phyloP scores from a whole-genome alignment of 1,140 invertebrate genomes.

The Reticulitermes speratus region DNA sequence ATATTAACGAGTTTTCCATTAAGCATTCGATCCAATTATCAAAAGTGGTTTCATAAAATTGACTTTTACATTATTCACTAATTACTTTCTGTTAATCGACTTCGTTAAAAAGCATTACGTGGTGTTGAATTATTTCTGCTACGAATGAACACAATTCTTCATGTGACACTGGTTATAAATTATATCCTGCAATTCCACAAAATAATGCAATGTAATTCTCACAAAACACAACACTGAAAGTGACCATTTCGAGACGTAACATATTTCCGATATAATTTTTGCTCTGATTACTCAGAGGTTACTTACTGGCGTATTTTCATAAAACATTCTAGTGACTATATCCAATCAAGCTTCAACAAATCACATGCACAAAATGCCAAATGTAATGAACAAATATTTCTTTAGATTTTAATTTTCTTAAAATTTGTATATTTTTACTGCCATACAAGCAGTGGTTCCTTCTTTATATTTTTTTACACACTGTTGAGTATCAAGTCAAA shows the following conservation, averaged over 20 bases:
- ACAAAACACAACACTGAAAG: neutral
- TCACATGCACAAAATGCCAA: neutral
- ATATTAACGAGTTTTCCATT: neutral
- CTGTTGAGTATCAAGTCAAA: no score
- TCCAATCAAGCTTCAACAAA: neutral
- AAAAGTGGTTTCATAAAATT: constrained; percentile 10
- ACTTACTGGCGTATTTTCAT: neutral
- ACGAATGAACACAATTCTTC: neutral
- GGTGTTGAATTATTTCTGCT: no score
- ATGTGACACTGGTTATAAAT: neutral
- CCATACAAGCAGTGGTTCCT: no score
- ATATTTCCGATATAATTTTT: neutral
- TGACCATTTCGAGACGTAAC: neutral
- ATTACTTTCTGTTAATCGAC: neutral
- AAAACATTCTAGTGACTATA: neutral
- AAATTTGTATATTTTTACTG: no score
- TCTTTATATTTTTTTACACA: no score
- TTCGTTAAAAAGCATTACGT: neutral
- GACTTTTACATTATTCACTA: neutral
- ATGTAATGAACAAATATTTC: neutral
- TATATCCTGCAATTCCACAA: neutral
- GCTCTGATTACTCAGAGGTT: no score
- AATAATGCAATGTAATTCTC: neutral
- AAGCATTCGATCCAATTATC: neutral
- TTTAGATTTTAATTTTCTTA: no score